phyloP scores from a whole-genome alignment of 2,888 invertebrate genomes.

The Clitarchus hookeri region DNA sequence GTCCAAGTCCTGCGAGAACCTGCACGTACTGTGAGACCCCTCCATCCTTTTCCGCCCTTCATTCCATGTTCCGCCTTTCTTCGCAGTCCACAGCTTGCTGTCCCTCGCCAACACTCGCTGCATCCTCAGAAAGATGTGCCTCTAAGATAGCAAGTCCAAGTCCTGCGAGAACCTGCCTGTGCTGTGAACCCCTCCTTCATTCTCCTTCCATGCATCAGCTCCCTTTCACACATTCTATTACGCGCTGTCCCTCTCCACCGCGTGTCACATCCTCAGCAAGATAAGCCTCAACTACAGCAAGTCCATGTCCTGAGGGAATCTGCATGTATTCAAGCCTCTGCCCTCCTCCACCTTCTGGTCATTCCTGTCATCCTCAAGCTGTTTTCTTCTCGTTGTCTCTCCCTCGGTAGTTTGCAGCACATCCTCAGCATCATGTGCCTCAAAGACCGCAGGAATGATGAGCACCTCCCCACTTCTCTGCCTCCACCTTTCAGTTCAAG shows the following conservation, averaged over 20 bases:
- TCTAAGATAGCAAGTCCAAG: conserved; percentile 80
- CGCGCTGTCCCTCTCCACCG: conserved; percentile 73
- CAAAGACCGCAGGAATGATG: conserved; percentile 84
- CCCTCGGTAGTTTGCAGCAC: conserved; percentile 78
- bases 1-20: conserved; percentile 90
- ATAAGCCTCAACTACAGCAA: conserved; percentile 81
- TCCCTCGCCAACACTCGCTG: conserved; percentile 88
- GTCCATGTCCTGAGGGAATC: conserved; percentile 74
- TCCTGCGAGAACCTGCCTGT: conserved; percentile 92
- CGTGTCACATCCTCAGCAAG: conserved; percentile 80
- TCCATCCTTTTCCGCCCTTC: conserved; percentile 55
- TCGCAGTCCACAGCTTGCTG: conserved; percentile 81
- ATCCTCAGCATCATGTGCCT: conserved; percentile 83
- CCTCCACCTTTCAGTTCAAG: no score
- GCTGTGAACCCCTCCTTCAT: conserved; percentile 75
- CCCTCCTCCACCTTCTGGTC: no score
- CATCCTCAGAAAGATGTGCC: conserved; percentile 78
- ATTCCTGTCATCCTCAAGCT: no score
- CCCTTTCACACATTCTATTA: conserved; percentile 73
- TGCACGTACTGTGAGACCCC: conserved; percentile 92
- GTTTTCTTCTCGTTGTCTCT: conserved; percentile 67
- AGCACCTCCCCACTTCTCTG: no score
- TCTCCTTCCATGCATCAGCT: conserved; percentile 77
- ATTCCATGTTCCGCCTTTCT: conserved; percentile 71
- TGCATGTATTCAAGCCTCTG: no score